Conservation (phyloP, 2,797 vertebrate species). For the Sebastes vulpes region DNA sequence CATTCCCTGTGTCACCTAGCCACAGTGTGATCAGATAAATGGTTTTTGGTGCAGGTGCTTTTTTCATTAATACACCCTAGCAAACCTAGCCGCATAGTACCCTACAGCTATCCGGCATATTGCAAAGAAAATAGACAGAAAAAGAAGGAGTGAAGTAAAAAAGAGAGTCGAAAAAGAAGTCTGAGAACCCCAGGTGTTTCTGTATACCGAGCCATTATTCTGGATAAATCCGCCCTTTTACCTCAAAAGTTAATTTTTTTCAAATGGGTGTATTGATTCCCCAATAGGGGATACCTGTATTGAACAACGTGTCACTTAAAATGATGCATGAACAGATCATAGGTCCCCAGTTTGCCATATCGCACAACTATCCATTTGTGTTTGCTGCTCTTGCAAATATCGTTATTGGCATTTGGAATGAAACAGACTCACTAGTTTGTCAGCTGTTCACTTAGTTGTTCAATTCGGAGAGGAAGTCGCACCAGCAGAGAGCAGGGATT, state of each 20-base stretch:
- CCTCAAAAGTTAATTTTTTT: slow-evolving; percentile 44
- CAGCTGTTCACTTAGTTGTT: slow-evolving; percentile 30
- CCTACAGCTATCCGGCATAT: slow-evolving; percentile 53
- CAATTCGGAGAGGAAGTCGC: background rate
- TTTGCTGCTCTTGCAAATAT: slow-evolving; percentile 48
- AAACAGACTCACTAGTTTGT: slow-evolving; percentile 41
- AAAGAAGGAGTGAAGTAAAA: slow-evolving; percentile 22
- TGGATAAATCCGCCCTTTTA: slow-evolving; percentile 35
- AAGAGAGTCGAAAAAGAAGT: slow-evolving; percentile 8
- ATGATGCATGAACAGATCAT: slow-evolving; percentile 68
- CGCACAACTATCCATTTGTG: slow-evolving; percentile 55
- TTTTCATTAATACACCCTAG: slow-evolving; percentile 63
- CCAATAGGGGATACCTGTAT: slow-evolving; percentile 59
- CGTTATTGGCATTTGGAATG: slow-evolving; percentile 61
- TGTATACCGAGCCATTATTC: slow-evolving; percentile 30
- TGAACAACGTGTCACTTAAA: slow-evolving; percentile 73
- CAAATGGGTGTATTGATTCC: slow-evolving; percentile 59
- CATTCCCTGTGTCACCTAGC: slow-evolving; percentile 33
- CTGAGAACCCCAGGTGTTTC: slow-evolving; percentile 31
- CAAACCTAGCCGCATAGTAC: slow-evolving; percentile 5
- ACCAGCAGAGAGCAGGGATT: background rate
- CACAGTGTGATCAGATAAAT: slow-evolving; percentile 68
- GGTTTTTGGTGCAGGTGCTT: slow-evolving; percentile 53
- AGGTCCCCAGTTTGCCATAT: slow-evolving; percentile 56
- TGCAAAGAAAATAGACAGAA: slow-evolving; percentile 44